Evolutionary conservation across 1,140 invertebrate species (phyloP).

Genomic region (Drosophila leontia): DNA sequence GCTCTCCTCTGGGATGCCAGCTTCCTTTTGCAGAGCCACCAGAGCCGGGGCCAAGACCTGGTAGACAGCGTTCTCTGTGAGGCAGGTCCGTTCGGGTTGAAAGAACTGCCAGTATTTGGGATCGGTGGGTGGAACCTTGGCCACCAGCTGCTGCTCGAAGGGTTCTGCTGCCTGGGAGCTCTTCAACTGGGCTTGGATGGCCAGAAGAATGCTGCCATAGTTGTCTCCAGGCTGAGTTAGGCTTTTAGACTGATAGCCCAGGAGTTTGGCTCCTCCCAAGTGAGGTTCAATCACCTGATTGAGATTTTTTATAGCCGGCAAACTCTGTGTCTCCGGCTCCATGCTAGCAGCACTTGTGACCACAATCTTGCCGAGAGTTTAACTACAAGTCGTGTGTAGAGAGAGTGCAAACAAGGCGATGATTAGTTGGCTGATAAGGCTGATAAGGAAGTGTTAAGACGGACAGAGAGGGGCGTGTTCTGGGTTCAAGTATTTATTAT

Average conservation of each 20-base stretch:
- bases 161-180: constrained; percentile 4
- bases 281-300: constrained; percentile 54
- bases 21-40: constrained; percentile 85
- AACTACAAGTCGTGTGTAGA: not conserved
- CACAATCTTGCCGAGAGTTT: constrained; percentile 8
- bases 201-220: constrained; percentile 87
- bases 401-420: constrained; percentile 3
- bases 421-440: constrained; percentile 39
- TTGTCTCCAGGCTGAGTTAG: constrained; percentile 87
- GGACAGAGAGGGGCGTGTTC: not conserved
- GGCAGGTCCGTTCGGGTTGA: constrained; percentile 87
- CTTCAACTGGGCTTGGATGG: constrained; percentile 66
- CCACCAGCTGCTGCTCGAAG: constrained; percentile 84
- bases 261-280: constrained; percentile 39
- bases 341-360: constrained; percentile 25
- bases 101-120: constrained; percentile 86
- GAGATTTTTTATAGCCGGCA: constrained; percentile 57
- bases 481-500: not conserved
- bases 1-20: constrained; percentile 76
- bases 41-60: constrained; percentile 86
- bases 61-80: constrained; percentile 87
- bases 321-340: constrained; percentile 23
- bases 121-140: constrained; percentile 87
- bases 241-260: constrained; percentile 41
- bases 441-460: not conserved